Evolutionary conservation across 1,140 invertebrate species (phyloP).

Genomic region (Apocrypta bakeri): DNA sequence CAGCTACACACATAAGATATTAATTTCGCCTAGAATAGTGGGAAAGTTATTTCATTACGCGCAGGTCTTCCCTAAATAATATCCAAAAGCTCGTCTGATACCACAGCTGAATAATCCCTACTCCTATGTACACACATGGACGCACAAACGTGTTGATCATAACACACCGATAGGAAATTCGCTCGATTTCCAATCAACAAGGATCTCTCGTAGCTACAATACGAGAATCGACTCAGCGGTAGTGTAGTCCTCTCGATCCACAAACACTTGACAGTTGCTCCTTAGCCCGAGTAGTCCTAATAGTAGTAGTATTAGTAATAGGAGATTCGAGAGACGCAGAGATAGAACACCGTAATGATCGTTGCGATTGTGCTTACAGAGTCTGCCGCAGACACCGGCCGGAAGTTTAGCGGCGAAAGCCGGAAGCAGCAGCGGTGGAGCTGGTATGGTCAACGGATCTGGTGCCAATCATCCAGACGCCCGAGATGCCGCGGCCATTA

Average conservation of each 20-base stretch:
- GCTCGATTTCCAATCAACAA: background rate
- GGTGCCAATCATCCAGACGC: constrained; percentile 67
- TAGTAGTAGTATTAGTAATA: no score
- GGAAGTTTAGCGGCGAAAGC: constrained; percentile 68
- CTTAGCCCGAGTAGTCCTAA: background rate
- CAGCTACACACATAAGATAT: no score
- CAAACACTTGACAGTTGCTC: background rate
- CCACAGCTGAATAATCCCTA: no score
- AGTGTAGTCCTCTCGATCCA: background rate
- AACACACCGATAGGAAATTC: background rate
- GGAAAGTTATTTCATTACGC: background rate
- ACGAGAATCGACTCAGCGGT: background rate
- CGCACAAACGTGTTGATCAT: background rate
- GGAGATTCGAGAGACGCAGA: no score
- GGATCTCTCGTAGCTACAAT: background rate
- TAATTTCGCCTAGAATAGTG: no score
- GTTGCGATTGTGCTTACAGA: constrained; percentile 67
- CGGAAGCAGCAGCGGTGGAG: constrained; percentile 58
- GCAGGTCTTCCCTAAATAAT: background rate
- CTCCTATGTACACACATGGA: no score
- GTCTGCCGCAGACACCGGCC: constrained; percentile 75
- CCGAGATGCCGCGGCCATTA: constrained; percentile 66
- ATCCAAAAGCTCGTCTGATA: background rate
- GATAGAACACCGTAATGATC: background rate
- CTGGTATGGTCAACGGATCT: constrained; percentile 68